Base-by-base conservation (phyloP, 2,113 vertebrate genomes). In the Thomomys bottae region DNA sequence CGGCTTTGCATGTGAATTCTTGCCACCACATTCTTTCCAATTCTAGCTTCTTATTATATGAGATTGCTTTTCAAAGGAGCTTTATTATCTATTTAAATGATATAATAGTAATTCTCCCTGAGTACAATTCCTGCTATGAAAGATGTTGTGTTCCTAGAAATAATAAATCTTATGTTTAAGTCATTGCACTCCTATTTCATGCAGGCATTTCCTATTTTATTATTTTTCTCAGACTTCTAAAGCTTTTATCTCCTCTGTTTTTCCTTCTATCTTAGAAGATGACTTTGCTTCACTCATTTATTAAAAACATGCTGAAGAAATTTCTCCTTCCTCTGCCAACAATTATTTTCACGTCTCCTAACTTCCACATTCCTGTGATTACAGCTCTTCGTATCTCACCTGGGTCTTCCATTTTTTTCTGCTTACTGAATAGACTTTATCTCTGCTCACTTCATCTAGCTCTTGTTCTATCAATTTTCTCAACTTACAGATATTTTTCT, bases 181-280 rank as follows among this genome's bases (percentile, higher is more conserved):
- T 80, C 14, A 42, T 87, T 67, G 6, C 14, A 12, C 6, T 63
- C 36, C 80, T 24, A 24, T 38, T 68, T 42, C 59, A 6, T 14
- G 42, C 1, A 9, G 21, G 30, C 87, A 2, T 90, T 88, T 77
- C 26, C 57, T 63, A n/a, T 28, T 45, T 45, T 18, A 72, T 18
- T 21, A 57, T 61, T 89, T 89, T 81, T 38, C 49, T 90, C 64
- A 89, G 30, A n/a, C 32, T 89, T 40, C 75, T 76, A 82, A 86
- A 59, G n/a, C n/a, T n/a, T n/a, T 21, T 42, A 3, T 42, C 68
- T 70, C 7, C 45, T n/a, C n/a, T 30, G 17, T 78, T 77, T 54
- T 54, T 54, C 12, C 49, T 93, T 78, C 10, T 2, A 0, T 70
- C 3, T 92, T 72, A 72, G 34, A 17, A 42, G 3, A 40, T 45